A percentile compares a stretch with the other conserved stretches of the same genome.
phyloP scores from a whole-genome alignment of 1,140 invertebrate genomes.

The Anagrus nilaparvatae region DNA sequence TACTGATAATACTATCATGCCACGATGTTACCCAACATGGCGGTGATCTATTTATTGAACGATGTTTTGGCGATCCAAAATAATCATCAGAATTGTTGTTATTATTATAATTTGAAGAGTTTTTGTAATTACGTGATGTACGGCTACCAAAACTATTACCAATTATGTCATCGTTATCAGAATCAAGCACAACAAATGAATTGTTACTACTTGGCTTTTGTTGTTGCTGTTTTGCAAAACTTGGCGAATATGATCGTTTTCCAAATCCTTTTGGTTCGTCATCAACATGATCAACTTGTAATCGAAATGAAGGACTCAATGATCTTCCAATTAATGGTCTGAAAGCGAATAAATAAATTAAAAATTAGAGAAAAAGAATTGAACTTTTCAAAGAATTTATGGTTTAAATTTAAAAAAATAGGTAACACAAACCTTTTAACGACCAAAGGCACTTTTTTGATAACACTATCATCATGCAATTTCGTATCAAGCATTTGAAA shows the following conservation, averaged over 20 bases:
- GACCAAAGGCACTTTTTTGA: constrained; percentile 29
- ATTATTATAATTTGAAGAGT: no score
- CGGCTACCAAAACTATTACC: constrained; percentile 11
- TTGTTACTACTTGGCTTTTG: no score
- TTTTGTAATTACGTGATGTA: constrained; percentile 15
- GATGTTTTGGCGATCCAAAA: constrained; percentile 11
- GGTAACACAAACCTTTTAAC: constrained; percentile 24
- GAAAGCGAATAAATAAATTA: constrained; percentile 3
- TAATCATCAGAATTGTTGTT: constrained; percentile 16
- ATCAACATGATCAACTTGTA: constrained; percentile 40
- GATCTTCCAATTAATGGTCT: constrained; percentile 20
- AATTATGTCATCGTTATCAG: constrained; percentile 14
- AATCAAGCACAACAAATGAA: constrained; percentile 35
- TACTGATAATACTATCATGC: constrained; percentile 37
- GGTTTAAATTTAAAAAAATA: not conserved
- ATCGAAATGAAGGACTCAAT: constrained; percentile 36
- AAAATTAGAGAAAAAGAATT: constrained; percentile 1
- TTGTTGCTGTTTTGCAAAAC: constrained; percentile 32
- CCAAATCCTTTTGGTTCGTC: constrained; percentile 35
- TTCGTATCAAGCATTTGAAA: constrained; percentile 32
- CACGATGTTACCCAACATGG: constrained; percentile 40
- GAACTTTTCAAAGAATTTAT: not conserved
- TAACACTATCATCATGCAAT: constrained; percentile 30
- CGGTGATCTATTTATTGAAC: constrained; percentile 24
- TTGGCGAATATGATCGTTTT: constrained; percentile 32